Evolutionary conservation across 1,140 invertebrate genomes (phyloP).

Genomic region (Nylanderia fulva): DNA sequence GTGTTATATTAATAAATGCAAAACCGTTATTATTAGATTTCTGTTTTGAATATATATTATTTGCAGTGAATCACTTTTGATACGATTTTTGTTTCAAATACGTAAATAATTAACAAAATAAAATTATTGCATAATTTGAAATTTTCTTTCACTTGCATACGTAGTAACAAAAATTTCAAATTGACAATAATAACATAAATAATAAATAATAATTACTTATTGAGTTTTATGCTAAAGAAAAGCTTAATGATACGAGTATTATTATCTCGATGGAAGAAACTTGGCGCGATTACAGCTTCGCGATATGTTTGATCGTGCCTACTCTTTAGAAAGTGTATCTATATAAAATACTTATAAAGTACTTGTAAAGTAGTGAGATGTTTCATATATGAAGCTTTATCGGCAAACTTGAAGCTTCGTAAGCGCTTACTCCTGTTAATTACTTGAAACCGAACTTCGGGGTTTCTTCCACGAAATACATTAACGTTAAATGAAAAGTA

Average conservation of each 20-base stretch:
- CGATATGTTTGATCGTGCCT: slow-evolving; percentile 11
- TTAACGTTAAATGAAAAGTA: slow-evolving; percentile 1
- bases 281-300: background rate
- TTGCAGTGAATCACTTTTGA: background rate
- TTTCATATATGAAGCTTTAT: slow-evolving; percentile 30
- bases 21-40: no score
- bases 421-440: slow-evolving; percentile 44
- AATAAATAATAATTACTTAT: background rate
- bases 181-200: background rate
- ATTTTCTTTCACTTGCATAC: background rate
- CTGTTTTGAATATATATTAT: no score
- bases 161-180: background rate
- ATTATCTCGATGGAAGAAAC: background rate
- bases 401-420: slow-evolving; percentile 17
- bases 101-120: background rate
- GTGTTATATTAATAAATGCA: no score
- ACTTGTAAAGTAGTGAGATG: slow-evolving; percentile 10
- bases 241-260: background rate
- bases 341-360: no score
- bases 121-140: slow-evolving; percentile 3
- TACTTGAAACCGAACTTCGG: slow-evolving; percentile 1
- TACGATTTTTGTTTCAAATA: background rate
- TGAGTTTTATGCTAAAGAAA: background rate
- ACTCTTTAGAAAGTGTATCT: slow-evolving; percentile 5
- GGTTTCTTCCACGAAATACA: background rate